Conservation (phyloP, 2,113 vertebrate genomes). For the Trematomus loennbergii region DNA sequence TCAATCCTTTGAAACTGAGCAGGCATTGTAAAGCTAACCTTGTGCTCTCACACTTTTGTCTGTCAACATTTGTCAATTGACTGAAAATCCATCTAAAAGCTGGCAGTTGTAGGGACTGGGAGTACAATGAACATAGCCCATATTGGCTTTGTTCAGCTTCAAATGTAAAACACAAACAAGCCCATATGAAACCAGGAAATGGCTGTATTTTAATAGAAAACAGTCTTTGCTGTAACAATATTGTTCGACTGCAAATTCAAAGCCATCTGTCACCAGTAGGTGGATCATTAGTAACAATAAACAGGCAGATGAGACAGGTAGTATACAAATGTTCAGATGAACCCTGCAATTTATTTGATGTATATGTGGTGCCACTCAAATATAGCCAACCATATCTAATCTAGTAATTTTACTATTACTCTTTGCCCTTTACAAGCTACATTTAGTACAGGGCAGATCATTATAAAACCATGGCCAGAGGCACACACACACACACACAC, state of each 20-base stretch:
- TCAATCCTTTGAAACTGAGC: neutral
- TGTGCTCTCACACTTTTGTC: constrained; percentile 4
- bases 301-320: neutral
- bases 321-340: neutral
- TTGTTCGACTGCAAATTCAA: constrained; percentile 11
- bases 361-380: neutral
- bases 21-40: neutral
- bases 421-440: constrained; percentile 1
- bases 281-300: neutral
- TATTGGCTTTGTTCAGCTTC: neutral
- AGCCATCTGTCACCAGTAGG: constrained; percentile 10
- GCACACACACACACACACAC: neutral
- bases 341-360: neutral
- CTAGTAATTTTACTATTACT: neutral
- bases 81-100: constrained; percentile 19
- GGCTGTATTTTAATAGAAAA: neutral
- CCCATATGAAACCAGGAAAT: constrained; percentile 28
- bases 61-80: constrained; percentile 22
- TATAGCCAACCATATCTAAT: neutral
- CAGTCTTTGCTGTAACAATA: neutral
- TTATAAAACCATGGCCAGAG: constrained; percentile 5
- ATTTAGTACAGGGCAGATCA: neutral
- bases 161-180: neutral
- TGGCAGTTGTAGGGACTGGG: constrained; percentile 2
- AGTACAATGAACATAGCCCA: neutral